Evolutionary conservation across 2,797 vertebrate species (phyloP).

Genomic region (Poeciliopsis presidionis): DNA sequence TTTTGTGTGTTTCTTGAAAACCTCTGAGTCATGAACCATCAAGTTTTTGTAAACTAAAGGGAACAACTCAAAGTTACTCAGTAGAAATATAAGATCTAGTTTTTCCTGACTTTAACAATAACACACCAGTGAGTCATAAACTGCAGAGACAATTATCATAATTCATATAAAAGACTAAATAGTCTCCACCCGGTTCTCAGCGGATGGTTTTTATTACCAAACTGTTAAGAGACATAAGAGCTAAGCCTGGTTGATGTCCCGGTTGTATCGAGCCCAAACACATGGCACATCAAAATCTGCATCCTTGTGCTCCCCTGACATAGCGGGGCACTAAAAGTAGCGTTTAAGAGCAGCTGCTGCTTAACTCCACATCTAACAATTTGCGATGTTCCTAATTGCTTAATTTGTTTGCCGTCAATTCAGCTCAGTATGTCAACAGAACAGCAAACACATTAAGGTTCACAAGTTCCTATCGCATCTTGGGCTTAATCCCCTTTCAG

Average conservation of each 20-base stretch:
- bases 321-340: constrained; percentile 60
- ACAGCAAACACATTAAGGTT: constrained; percentile 62
- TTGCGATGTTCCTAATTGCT: constrained; percentile 69
- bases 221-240: constrained; percentile 35
- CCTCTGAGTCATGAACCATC: background rate
- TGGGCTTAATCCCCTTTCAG: constrained; percentile 59
- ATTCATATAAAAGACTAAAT: constrained; percentile 52
- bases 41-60: background rate
- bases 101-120: constrained; percentile 25
- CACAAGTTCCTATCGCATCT: constrained; percentile 61
- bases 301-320: constrained; percentile 54
- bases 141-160: constrained; percentile 33
- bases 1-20: constrained; percentile 1
- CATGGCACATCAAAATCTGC: constrained; percentile 50
- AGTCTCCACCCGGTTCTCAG: constrained; percentile 34
- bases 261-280: constrained; percentile 43
- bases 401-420: constrained; percentile 75
- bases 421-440: constrained; percentile 59
- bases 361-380: constrained; percentile 74
- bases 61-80: background rate
- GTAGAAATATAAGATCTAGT: background rate
- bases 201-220: constrained; percentile 42
- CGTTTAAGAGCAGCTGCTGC: constrained; percentile 70
- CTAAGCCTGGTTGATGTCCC: constrained; percentile 25
- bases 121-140: constrained; percentile 45